phyloP scores from a whole-genome alignment of 2,888 invertebrate genomes.

The Machimus atricapillus region DNA sequence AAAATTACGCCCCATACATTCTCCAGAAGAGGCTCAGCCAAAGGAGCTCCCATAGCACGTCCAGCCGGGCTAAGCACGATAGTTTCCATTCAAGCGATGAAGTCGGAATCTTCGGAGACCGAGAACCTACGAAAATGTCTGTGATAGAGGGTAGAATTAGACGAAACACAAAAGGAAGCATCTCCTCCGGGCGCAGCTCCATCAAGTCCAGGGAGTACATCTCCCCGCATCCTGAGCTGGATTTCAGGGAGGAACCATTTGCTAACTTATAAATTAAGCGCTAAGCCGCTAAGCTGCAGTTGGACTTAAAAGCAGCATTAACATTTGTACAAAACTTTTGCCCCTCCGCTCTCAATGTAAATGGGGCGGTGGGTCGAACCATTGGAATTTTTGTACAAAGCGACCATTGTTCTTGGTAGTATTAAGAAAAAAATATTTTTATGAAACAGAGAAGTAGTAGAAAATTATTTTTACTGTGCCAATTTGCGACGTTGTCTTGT shows the following conservation, averaged over 20 bases:
- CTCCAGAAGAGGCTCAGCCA: slow-evolving; percentile 55
- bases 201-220: slow-evolving; percentile 58
- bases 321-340: not conserved
- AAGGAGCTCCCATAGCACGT: slow-evolving; percentile 54
- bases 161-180: slow-evolving; percentile 55
- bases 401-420: not conserved
- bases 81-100: slow-evolving; percentile 50
- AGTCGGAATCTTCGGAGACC: slow-evolving; percentile 15
- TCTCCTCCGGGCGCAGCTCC: slow-evolving; percentile 59
- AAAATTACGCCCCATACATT: slow-evolving; percentile 1
- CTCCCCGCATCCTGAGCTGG: slow-evolving; percentile 52
- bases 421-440: not conserved
- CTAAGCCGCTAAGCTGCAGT: not conserved
- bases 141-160: slow-evolving; percentile 59
- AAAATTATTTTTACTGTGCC: slow-evolving; percentile 39
- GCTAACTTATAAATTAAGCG: slow-evolving; percentile 56
- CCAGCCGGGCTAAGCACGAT: slow-evolving; percentile 54
- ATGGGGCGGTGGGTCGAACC: not conserved
- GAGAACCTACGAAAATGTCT: slow-evolving; percentile 55
- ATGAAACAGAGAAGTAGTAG: not conserved
- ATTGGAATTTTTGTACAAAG: slow-evolving; percentile 1
- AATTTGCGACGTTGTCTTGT: slow-evolving; percentile 20
- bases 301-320: not conserved
- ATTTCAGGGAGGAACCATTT: slow-evolving; percentile 61
- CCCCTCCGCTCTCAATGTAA: not conserved